Base-by-base conservation (phyloP, 2,888 invertebrate species). In the Catotricha subobsoleta region DNA sequence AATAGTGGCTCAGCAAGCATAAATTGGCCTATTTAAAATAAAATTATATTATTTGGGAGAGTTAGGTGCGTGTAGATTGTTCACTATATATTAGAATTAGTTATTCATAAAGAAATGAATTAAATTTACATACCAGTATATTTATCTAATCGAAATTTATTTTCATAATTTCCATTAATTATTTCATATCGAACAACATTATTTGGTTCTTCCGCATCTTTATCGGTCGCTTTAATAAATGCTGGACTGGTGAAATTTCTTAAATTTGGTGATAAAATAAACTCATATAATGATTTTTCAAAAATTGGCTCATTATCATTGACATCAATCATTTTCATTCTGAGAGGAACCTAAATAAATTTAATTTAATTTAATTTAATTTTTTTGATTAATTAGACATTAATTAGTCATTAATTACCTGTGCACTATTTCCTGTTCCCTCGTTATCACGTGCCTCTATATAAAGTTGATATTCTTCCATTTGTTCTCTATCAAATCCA, bases 281-380 rank as follows among this genome's bases (percentile, higher is more conserved):
- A 87, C 56, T 82, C 82, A 55, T 88, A 90, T 10, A 75, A 64
- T 37, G 72, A 66, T 55, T 76, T 77, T 48, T 81, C 80, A 57
- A 94, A 95, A 45, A 72, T 66, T 29, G 94, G 94, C 42, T 75
- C 69, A 64, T 90, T 79, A 64, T 92, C 91, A 60, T 92, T 91
- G 42, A 81, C 76, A 65, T 75, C 75, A 53, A 80, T 64, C 49
- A 91, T 64, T 64, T 76, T 76, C 53, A 88, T 72, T 50, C 76
- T 70, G 49, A 87, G 68, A 51, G 75, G 74, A 51, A 80, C 59
- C 43, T 43, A 10, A 28, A 34, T 28, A 18, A 29, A 25, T 28
- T 19, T n/a, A n/a, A n/a, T n/a, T 8, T 7, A 30, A 9, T 33
- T 10, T 15, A 3, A 10, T 15, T 33, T 3, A 5, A 18, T 12